These are phyloP conservation scores for Falco rusticolus DNA, from an alignment of 2,797 vertebrate species.

Conservation along the genomic window DNA sequence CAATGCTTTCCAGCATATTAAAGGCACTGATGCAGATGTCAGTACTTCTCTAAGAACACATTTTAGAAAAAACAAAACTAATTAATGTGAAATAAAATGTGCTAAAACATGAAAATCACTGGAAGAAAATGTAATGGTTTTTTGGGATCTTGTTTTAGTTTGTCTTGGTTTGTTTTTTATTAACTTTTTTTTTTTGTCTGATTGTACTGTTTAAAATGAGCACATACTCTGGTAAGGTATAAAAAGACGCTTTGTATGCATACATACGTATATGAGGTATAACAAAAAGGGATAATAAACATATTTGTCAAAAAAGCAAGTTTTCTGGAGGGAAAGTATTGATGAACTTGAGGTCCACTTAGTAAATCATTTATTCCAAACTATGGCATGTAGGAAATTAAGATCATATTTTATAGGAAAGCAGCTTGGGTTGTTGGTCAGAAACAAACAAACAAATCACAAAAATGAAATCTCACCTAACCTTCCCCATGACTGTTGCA, in stretches of 20 bases:
- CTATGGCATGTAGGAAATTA: neutral
- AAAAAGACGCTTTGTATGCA: neutral
- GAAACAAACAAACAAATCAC: neutral
- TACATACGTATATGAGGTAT: fast-evolving
- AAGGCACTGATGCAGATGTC: neutral
- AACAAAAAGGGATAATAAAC: neutral
- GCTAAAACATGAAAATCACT: neutral
- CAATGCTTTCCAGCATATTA: neutral
- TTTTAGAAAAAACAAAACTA: neutral
- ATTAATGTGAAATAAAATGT: neutral
- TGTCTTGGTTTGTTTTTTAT: neutral
- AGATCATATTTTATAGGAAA: neutral
- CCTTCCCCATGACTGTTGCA: neutral
- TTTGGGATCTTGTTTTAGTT: neutral
- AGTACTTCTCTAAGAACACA: neutral
- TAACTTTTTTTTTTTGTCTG: neutral
- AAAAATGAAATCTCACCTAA: neutral
- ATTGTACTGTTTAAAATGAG: neutral
- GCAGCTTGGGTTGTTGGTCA: neutral
- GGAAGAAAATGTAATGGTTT: neutral
- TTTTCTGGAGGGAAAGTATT: neutral
- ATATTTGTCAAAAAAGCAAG: neutral
- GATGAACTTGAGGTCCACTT: neutral
- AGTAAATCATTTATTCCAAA: neutral
- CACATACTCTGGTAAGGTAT: neutral